phyloP scores from a whole-genome alignment of 2,888 invertebrate genomes.

The Carabus problematicus region DNA sequence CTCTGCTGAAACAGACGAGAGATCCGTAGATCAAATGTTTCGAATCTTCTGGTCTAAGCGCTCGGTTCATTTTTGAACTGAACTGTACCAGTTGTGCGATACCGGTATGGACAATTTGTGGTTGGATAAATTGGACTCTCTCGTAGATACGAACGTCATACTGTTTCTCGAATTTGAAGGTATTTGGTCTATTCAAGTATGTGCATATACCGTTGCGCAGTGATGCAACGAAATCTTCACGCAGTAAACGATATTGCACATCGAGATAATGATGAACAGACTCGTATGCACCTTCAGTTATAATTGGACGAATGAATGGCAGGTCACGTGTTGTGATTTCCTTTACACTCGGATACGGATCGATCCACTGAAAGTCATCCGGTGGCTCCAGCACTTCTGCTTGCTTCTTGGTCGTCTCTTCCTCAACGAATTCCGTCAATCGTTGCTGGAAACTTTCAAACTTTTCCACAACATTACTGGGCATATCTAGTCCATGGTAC shows the following conservation, averaged over 20 bases:
- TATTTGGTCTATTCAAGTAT: conserved; percentile 3
- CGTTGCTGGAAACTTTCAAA: background rate
- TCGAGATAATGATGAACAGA: conserved; percentile 74
- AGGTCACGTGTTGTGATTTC: conserved; percentile 50
- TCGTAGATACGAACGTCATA: conserved; percentile 25
- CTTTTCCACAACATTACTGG: conserved; percentile 8
- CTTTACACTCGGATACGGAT: conserved; percentile 61
- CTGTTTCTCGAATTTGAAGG: background rate
- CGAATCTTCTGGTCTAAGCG: conserved; percentile 58
- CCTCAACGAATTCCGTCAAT: conserved; percentile 4
- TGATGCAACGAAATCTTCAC: conserved; percentile 77
- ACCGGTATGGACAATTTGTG: conserved; percentile 23
- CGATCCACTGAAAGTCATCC: conserved; percentile 46
- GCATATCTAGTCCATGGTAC: conserved; percentile 6
- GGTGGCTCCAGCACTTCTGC: conserved; percentile 15
- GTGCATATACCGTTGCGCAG: conserved; percentile 66
- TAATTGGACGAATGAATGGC: conserved; percentile 63
- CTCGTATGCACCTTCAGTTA: conserved; percentile 65
- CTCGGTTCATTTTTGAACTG: conserved; percentile 49
- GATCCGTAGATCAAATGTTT: conserved; percentile 72
- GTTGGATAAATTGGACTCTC: conserved; percentile 25
- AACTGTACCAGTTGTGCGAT: conserved; percentile 46
- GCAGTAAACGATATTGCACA: conserved; percentile 72
- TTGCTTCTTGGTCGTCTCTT: conserved; percentile 5
- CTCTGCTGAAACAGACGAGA: conserved; percentile 71